Conservation (phyloP, 2,888 invertebrate genomes). For the Physocephala rufipes region DNA sequence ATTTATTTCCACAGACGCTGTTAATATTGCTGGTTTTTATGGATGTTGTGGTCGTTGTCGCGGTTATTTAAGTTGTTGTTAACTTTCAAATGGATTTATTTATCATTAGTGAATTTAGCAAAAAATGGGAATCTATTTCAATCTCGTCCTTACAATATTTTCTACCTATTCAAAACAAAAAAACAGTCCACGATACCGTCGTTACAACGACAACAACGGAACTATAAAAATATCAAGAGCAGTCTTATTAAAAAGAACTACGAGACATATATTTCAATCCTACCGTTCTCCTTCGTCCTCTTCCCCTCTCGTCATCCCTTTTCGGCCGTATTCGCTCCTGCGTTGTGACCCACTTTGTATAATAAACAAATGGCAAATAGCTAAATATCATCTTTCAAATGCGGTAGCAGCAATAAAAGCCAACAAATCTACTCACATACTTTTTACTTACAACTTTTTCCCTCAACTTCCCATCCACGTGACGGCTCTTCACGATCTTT, state of each 20-base stretch:
- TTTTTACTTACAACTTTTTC: background rate
- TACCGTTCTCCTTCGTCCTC: background rate
- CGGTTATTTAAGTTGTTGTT: background rate
- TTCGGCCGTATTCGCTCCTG: constrained; percentile 10
- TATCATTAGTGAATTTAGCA: too few species aligned
- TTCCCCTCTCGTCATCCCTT: background rate
- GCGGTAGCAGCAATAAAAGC: constrained; percentile 22
- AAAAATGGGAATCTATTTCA: too few species aligned
- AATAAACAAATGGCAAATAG: constrained; percentile 33
- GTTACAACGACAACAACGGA: background rate
- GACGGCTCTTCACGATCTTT: background rate
- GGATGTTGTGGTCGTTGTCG: background rate
- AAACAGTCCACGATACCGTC: background rate
- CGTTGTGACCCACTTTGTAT: constrained; percentile 1
- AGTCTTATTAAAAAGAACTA: background rate
- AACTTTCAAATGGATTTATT: background rate
- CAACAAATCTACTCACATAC: constrained; percentile 8
- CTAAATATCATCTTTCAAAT: constrained; percentile 12
- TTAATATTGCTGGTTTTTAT: background rate
- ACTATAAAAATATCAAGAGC: background rate
- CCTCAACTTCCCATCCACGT: background rate
- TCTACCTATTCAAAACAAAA: too few species aligned
- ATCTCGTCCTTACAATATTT: too few species aligned
- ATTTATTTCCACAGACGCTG: background rate
- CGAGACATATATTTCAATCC: too few species aligned